A percentile compares a stretch with the other conserved stretches of the same genome.
Conservation (phyloP, 2,888 invertebrate species). For the Cryptocheilus praepositus region DNA sequence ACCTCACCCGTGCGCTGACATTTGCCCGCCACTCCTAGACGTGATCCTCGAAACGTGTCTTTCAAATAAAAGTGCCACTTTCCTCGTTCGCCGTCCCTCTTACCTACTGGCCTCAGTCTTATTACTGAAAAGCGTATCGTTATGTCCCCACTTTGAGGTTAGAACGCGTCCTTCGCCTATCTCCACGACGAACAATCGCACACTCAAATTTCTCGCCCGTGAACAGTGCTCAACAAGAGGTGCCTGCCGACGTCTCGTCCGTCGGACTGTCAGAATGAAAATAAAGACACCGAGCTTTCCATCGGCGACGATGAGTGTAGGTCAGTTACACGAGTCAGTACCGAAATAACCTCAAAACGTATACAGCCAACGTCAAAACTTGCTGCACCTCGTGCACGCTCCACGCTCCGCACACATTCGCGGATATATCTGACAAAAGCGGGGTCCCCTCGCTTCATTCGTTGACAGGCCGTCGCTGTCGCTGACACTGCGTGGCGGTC, state of each 20-base stretch:
- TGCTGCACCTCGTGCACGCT: conserved; percentile 37
- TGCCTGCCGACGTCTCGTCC: conserved; percentile 25
- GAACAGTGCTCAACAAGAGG: not conserved
- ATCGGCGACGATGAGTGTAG: conserved; percentile 54
- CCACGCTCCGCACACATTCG: conserved; percentile 31
- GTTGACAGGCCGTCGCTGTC: conserved; percentile 25
- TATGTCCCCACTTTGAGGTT: conserved; percentile 15
- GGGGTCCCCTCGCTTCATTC: conserved; percentile 18
- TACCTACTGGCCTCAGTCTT: no score
- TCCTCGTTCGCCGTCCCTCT: no score
- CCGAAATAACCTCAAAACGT: conserved; percentile 66
- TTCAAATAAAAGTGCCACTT: no score
- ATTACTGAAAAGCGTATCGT: no score
- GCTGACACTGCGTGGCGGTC: conserved; percentile 36
- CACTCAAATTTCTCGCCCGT: not conserved
- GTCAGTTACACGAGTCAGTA: conserved; percentile 61
- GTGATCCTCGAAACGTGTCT: no score
- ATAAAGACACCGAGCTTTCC: conserved; percentile 49
- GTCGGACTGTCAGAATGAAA: conserved; percentile 49
- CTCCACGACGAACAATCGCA: not conserved
- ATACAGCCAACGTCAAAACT: conserved; percentile 52
- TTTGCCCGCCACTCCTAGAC: no score
- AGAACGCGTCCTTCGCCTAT: conserved; percentile 3
- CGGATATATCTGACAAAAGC: conserved; percentile 33
- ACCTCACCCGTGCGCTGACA: not conserved